Conservation (phyloP, 2,888 invertebrate species). For the Callyntrura sp. region DNA sequence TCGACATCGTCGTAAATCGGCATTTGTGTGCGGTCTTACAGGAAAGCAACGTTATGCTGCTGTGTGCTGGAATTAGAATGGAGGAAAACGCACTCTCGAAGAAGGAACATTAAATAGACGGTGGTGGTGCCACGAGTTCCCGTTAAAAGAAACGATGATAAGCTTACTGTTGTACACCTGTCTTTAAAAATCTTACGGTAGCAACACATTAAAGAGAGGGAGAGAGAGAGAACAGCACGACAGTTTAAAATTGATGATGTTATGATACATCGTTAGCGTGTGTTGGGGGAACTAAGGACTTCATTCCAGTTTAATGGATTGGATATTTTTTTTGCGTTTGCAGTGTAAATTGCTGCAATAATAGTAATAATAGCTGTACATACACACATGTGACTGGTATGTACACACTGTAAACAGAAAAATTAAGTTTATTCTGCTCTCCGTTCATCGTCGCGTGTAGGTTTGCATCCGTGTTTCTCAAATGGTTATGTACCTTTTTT, state of each 20-base stretch:
- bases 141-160: background rate
- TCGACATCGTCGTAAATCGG: background rate
- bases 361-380: background rate
- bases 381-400: background rate
- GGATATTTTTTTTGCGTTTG: background rate
- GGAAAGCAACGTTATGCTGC: background rate
- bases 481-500: background rate
- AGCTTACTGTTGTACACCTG: background rate
- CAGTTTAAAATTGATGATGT: too few relatives aligned
- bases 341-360: conserved; percentile 17
- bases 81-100: background rate
- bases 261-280: conserved; percentile 39
- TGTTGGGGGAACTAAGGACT: background rate
- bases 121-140: background rate
- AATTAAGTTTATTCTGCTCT: background rate
- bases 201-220: background rate
- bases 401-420: background rate
- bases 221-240: too few relatives aligned
- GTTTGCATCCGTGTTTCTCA: background rate
- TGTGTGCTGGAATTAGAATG: background rate
- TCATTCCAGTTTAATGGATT: background rate
- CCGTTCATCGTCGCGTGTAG: background rate
- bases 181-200: background rate
- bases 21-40: background rate
- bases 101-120: background rate